Evolutionary conservation across 2,113 vertebrate species (phyloP), one percentile per base, ranked within the genome.

Genomic region (Aythya baeri): DNA sequence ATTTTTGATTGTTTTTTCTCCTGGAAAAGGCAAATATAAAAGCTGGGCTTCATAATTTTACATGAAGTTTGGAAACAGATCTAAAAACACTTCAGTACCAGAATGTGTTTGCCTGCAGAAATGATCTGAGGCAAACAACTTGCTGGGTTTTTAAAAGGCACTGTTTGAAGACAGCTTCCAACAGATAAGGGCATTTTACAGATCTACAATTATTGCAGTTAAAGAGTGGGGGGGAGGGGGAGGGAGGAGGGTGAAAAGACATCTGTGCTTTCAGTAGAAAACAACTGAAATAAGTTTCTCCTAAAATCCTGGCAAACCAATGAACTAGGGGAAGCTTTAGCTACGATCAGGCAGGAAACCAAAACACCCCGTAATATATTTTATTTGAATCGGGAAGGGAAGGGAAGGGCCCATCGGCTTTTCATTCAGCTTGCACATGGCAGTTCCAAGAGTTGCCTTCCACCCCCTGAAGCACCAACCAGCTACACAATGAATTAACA

Each of bases 51-150:
- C 21, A 29, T 2, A 67, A 5, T 6, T 87, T 32, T 46, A 9
- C 46, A 8, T 17, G 11, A 32, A 21, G 90, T 78, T 78, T 29
- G 70, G 34, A 67, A 84, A 65, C 2, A 10, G 4, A 27, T 20
- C 34, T 3, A 36, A 74, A 78, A 86, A 44, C 13, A 62, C 17
- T 72, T 12, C 43, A 46, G 18, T 44, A 75, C 6, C 10, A 44
- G 55, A 76, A 65, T 23, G 73, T 0, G 1, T 32, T 9, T 76
- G 29, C 29, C 58, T 68, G 43, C 43, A 89, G 34, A 84, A 87
- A 71, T 38, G 52, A 79, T 1, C 0, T 2, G 55, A 67, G 15
- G 6, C 13, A 44, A 13, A 3, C 16, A 86, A 59, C 50, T 26
- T 66, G 11, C 3, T 50, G 18, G 20, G 36, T 86, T 93, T 67